Base-by-base conservation (phyloP, 2,797 vertebrate genomes). In the Psittacula derbiana region DNA sequence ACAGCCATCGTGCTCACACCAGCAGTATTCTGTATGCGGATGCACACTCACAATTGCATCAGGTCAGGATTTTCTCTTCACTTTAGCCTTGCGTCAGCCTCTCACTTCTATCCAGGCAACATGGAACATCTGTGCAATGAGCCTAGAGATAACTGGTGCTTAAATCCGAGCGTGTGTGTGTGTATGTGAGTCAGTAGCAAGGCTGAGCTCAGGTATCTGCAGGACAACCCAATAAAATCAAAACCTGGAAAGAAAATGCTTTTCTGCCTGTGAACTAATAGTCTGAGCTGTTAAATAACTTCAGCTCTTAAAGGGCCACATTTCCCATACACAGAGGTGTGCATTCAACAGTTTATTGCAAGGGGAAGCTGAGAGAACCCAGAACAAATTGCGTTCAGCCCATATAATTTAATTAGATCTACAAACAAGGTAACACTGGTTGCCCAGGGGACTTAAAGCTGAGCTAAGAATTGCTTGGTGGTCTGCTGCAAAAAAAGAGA, bases 391-490 rank as follows among this genome's bases (percentile, higher is more conserved):
- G 96, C 1, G 2, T 97, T 95, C 94, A 97, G 94, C 92, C 88
- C 88, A 94, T 97, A 97, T 96, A 97, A 96, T 96, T 96, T 97
- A 97, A 97, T 97, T 96, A 95, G 96, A 95, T 93, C 96, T 96
- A 97, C 96, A 96, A 96, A 97, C 96, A 96, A 95, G 96, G 96
- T 97, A 97, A 96, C 96, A 96, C 96, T 96, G 95, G 64, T 97
- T 96, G 96, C 96, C 96, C 95, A 95, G 81, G 96, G 96, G 96
- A 97, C 50, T 96, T 95, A 87, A 92, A 89, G 92, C 92, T 76
- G 78, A 61, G 43, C 67, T 73, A 95, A 81, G 91, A 90, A 89
- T 82, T 93, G 64, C 94, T 92, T 96, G 96, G 95, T 96, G 96
- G 96, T 96, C 96, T 95, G 74, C 61, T 71, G 64, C 5, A 12